These are phyloP conservation scores for Sebastes trivittatus DNA, from an alignment of 2,797 vertebrate species.

Conservation along the genomic window DNA sequence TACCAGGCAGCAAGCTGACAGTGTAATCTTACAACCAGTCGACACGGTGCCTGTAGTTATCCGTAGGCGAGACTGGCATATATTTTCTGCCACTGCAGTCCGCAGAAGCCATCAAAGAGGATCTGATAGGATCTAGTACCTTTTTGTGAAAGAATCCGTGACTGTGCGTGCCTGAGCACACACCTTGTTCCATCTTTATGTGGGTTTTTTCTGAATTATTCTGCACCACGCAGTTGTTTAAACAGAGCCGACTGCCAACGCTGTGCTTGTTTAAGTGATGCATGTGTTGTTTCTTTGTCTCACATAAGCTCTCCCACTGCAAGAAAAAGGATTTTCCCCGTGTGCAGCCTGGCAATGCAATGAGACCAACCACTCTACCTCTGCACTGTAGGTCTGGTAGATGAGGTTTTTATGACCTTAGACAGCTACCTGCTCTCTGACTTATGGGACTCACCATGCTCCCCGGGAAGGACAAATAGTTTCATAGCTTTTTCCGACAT, in stretches of 20 bases:
- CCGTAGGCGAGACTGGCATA: background rate
- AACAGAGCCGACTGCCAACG: slow-evolving; percentile 38
- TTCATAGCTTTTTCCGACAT: slow-evolving; percentile 34
- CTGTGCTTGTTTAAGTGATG: slow-evolving; percentile 42
- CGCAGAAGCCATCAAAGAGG: slow-evolving; percentile 40
- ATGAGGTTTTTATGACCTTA: slow-evolving; percentile 17
- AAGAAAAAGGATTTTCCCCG: slow-evolving; percentile 1
- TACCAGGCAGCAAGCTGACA: background rate
- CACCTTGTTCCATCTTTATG: slow-evolving; percentile 37
- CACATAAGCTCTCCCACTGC: slow-evolving; percentile 17
- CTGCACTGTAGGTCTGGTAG: slow-evolving; percentile 7
- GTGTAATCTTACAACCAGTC: slow-evolving; percentile 1
- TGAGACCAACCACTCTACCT: background rate
- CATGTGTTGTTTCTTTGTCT: slow-evolving; percentile 48
- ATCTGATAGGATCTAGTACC: slow-evolving; percentile 52
- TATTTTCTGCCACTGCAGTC: background rate
- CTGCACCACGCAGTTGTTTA: slow-evolving; percentile 41
- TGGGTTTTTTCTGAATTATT: slow-evolving; percentile 16
- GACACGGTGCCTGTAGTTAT: background rate
- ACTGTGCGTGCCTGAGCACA: background rate
- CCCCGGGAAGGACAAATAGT: slow-evolving; percentile 45
- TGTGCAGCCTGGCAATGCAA: background rate
- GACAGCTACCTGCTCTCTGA: slow-evolving; percentile 60
- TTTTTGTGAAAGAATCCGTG: slow-evolving; percentile 34
- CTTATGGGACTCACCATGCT: slow-evolving; percentile 65